Evolutionary conservation across 2,113 vertebrate genomes (phyloP).

Genomic region (Enhydra lutris): DNA sequence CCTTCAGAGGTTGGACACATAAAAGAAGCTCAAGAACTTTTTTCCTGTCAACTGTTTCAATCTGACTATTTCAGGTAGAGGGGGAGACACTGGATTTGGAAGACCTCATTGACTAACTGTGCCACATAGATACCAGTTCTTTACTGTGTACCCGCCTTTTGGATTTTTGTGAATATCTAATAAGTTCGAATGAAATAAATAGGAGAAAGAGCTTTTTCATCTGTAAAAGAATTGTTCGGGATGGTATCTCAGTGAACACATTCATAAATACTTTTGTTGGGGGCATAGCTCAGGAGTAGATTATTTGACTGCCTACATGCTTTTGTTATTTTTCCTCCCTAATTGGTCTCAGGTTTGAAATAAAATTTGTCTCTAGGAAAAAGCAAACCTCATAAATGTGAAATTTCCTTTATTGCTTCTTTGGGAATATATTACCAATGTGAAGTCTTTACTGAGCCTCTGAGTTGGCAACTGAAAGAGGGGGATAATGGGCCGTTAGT

Average conservation of each 20-base stretch:
- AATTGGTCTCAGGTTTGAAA: constrained; percentile 60
- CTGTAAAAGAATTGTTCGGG: neutral
- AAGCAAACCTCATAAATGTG: constrained; percentile 49
- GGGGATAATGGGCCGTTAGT: neutral
- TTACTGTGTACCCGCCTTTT: neutral
- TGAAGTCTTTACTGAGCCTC: constrained; percentile 19
- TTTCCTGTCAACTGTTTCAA: neutral
- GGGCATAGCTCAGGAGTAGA: neutral
- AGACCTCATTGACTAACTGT: neutral
- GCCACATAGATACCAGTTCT: neutral
- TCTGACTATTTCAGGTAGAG: neutral
- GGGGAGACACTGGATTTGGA: neutral
- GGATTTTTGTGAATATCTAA: neutral
- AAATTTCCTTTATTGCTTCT: constrained; percentile 51
- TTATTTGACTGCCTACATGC: neutral
- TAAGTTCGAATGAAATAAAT: neutral
- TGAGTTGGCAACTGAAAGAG: neutral
- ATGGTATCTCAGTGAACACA: constrained; percentile 14
- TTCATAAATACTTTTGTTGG: neutral
- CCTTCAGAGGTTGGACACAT: neutral
- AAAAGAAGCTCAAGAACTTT: neutral
- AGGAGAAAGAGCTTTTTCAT: neutral
- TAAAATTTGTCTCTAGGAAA: constrained; percentile 64
- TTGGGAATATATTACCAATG: constrained; percentile 9
- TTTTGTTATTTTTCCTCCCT: constrained; percentile 50